Conservation (phyloP, 2,888 invertebrate genomes). For the Meta bourneti region DNA sequence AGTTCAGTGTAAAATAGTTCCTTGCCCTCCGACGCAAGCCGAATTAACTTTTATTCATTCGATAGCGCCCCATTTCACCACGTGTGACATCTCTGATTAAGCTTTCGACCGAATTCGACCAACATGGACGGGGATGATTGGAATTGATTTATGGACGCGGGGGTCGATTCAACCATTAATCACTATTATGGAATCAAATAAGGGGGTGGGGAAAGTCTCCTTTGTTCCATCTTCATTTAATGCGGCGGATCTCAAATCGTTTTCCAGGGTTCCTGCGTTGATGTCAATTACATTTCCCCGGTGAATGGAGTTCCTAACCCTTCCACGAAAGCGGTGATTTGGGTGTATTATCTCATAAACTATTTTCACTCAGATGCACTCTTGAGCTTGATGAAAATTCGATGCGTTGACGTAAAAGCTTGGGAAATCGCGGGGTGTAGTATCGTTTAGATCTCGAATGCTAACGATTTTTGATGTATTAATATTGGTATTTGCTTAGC, state of each 20-base stretch:
- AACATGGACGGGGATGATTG: constrained; percentile 1
- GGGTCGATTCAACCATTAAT: constrained; percentile 28
- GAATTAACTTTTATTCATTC: background rate
- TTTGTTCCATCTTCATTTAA: constrained; percentile 15
- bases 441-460: too few relatives aligned
- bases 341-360: background rate
- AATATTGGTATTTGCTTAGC: too few relatives aligned
- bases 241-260: background rate
- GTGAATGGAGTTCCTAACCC: background rate
- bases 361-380: background rate
- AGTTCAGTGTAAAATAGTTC: too few relatives aligned
- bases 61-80: background rate
- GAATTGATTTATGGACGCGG: constrained; percentile 15
- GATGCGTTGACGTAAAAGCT: too few relatives aligned
- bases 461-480: too few relatives aligned
- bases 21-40: background rate
- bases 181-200: constrained; percentile 24
- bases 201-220: background rate
- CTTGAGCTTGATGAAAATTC: too few relatives aligned
- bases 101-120: background rate
- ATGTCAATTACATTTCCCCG: background rate
- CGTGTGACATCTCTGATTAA: background rate
- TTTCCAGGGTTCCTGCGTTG: background rate
- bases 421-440: too few relatives aligned
- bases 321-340: background rate